Conservation (phyloP, 2,888 invertebrate genomes). For the Drosophila anomelani region DNA sequence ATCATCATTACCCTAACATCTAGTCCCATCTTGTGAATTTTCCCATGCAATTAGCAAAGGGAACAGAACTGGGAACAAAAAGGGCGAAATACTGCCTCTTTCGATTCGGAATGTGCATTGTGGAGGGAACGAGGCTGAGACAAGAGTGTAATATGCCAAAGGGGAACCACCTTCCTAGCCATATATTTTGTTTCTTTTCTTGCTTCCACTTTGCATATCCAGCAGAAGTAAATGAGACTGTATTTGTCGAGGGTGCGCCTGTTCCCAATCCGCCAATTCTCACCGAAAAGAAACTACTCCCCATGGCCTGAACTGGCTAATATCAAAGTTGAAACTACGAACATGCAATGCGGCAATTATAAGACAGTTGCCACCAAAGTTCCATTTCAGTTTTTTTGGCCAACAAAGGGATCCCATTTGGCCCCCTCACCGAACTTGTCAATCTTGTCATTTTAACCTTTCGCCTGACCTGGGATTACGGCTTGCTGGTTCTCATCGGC, state of each 20-base stretch:
- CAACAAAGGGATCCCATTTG: constrained; percentile 60
- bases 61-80: constrained; percentile 44
- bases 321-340: constrained; percentile 72
- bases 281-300: constrained; percentile 45
- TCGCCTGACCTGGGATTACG: constrained; percentile 61
- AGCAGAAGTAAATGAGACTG: constrained; percentile 21
- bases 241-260: constrained; percentile 38
- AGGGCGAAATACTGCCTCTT: neutral
- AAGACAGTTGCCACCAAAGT: constrained; percentile 47
- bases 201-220: constrained; percentile 62
- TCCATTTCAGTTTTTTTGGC: constrained; percentile 46
- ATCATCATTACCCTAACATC: constrained; percentile 15
- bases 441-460: constrained; percentile 79
- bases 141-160: constrained; percentile 54
- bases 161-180: constrained; percentile 40
- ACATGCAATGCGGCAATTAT: constrained; percentile 75
- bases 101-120: constrained; percentile 60
- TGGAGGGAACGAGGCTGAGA: constrained; percentile 1
- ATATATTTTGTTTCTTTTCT: constrained; percentile 8
- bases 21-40: constrained; percentile 60
- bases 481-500: constrained; percentile 45
- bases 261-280: constrained; percentile 59
- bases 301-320: constrained; percentile 48
- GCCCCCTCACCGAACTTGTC: constrained; percentile 52
- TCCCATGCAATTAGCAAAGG: constrained; percentile 57